phyloP scores from a whole-genome alignment of 2,113 vertebrate species.

The Dipodomys spectabilis region DNA sequence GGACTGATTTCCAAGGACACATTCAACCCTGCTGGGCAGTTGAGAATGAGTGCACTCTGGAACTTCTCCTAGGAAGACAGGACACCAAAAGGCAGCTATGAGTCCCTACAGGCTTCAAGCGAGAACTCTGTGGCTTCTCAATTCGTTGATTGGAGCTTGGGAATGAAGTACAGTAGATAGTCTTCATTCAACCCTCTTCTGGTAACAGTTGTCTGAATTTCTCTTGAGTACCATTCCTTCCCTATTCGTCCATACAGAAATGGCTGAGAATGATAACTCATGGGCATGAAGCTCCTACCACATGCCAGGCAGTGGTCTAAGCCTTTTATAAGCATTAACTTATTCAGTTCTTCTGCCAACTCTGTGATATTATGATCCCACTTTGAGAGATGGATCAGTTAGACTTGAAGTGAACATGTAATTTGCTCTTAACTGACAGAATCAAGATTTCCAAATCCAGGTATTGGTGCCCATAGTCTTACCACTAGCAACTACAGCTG shows the following conservation, averaged over 20 bases:
- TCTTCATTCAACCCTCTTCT: slow-evolving; percentile 58
- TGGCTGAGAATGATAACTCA: not conserved
- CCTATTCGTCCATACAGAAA: not conserved
- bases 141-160: slow-evolving; percentile 4
- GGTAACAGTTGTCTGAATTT: slow-evolving; percentile 7
- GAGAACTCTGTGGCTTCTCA: slow-evolving; percentile 21
- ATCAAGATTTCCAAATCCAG: slow-evolving; percentile 25
- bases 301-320: not conserved
- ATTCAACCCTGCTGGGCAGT: not conserved
- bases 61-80: not conserved
- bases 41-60: not conserved
- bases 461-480: not conserved
- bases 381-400: slow-evolving; percentile 6
- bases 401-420: not conserved
- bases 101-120: slow-evolving; percentile 5
- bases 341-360: not conserved
- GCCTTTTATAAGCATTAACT: not conserved
- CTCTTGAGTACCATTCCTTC: not conserved
- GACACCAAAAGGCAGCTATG: not conserved
- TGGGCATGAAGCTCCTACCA: not conserved
- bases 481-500: not conserved
- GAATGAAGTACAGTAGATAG: not conserved
- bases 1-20: slow-evolving; percentile 29
- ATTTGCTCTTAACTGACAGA: slow-evolving; percentile 15
- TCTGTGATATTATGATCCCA: not conserved